These are phyloP conservation scores for Proisotoma minuta DNA, from an alignment of 2,888 invertebrate genomes.

Conservation along the genomic window DNA sequence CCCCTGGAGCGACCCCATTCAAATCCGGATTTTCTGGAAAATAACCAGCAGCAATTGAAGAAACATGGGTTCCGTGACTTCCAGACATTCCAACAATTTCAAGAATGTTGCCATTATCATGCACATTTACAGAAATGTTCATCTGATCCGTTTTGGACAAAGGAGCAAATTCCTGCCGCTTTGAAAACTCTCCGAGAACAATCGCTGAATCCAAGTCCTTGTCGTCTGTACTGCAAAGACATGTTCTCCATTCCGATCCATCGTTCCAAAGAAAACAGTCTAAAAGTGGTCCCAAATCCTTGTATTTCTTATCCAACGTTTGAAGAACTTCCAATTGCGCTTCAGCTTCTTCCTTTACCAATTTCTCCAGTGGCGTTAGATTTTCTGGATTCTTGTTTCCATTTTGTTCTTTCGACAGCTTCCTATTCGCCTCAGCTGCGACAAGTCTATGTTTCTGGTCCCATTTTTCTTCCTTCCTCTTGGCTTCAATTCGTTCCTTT, in stretches of 20 bases:
- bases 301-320: conserved; percentile 78
- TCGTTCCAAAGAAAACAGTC: conserved; percentile 93
- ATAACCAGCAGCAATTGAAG: conserved; percentile 80
- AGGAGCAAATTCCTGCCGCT: conserved; percentile 36
- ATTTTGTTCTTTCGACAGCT: conserved; percentile 34
- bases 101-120: conserved; percentile 80
- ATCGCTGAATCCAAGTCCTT: conserved; percentile 76
- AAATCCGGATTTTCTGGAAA: conserved; percentile 79
- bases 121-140: conserved; percentile 85
- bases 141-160: conserved; percentile 62
- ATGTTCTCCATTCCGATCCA: conserved; percentile 56
- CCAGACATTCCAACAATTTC: conserved; percentile 93
- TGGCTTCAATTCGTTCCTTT: conserved; percentile 72
- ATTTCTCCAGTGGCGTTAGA: conserved; percentile 65
- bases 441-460: conserved; percentile 74
- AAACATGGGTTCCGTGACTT: conserved; percentile 95
- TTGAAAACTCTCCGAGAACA: conserved; percentile 60
- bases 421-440: conserved; percentile 65
- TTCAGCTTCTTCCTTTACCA: conserved; percentile 82
- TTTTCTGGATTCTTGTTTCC: conserved; percentile 25
- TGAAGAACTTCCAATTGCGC: conserved; percentile 71
- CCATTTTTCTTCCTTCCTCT: conserved; percentile 77
- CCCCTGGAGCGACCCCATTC: conserved; percentile 95
- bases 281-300: conserved; percentile 79
- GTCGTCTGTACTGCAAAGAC: conserved; percentile 63